Evolutionary conservation across 2,888 invertebrate genomes (phyloP).

Genomic region (Brachylomia viminalis): DNA sequence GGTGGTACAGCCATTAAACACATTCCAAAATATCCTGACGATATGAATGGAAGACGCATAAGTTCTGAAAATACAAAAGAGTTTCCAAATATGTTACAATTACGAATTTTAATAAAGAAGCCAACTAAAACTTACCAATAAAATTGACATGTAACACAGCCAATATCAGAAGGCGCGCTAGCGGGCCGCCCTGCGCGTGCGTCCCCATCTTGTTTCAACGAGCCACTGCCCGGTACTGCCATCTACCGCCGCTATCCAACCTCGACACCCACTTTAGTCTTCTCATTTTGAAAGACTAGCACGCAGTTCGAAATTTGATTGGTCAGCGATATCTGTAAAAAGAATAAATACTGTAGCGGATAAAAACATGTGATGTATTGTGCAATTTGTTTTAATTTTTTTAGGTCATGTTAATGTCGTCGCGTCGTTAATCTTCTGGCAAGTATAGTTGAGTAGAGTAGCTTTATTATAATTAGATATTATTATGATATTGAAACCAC

Average conservation of each 20-base stretch:
- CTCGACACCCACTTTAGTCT: slow-evolving; percentile 71
- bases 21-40: neutral
- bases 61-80: neutral
- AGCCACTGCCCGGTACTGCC: slow-evolving; percentile 81
- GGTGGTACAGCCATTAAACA: neutral
- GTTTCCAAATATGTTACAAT: neutral
- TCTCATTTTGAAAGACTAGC: slow-evolving; percentile 72
- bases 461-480: neutral
- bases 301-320: slow-evolving; percentile 30
- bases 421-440: too few relatives aligned
- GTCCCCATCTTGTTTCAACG: slow-evolving; percentile 86
- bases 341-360: neutral
- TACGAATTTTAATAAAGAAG: neutral
- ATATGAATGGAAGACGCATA: neutral
- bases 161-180: slow-evolving; percentile 85
- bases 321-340: slow-evolving; percentile 34
- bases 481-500: neutral
- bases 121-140: slow-evolving; percentile 80
- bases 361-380: neutral
- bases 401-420: neutral
- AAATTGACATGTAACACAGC: slow-evolving; percentile 88
- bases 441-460: neutral
- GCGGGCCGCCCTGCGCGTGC: slow-evolving; percentile 83
- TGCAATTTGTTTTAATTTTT: neutral
- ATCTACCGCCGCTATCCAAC: slow-evolving; percentile 76